Conservation (phyloP, 2,113 vertebrate species). For the Gasterosteus nipponicus region DNA sequence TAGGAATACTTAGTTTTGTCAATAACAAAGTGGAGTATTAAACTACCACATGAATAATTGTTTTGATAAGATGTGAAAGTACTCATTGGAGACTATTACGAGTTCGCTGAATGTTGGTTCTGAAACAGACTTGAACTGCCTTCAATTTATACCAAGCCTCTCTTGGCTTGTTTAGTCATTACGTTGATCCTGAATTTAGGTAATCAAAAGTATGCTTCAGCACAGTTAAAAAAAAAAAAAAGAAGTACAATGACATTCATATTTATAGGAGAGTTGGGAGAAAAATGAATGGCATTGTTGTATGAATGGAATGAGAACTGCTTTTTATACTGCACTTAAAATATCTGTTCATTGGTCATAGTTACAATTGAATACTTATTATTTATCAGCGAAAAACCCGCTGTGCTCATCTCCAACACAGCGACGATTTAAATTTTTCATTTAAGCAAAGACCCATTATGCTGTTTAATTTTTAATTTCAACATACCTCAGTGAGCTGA, state of each 20-base stretch:
- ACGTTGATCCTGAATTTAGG: background rate
- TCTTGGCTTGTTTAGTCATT: background rate
- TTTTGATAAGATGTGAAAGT: background rate
- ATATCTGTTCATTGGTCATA: background rate
- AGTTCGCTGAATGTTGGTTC: background rate
- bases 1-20: background rate
- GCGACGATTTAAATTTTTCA: conserved; percentile 4
- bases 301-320: background rate
- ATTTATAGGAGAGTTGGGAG: background rate
- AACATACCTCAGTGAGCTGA: conserved; percentile 3
- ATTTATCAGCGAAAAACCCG: background rate
- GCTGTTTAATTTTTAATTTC: conserved; percentile 3
- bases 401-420: background rate
- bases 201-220: background rate
- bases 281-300: background rate
- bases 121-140: background rate
- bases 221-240: background rate
- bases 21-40: background rate
- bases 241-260: background rate
- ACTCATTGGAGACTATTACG: background rate
- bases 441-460: background rate
- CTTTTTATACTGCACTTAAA: background rate
- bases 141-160: background rate
- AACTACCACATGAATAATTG: background rate
- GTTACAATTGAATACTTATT: background rate